Conservation (phyloP, 2,888 invertebrate species). For the Baccha elongata region DNA sequence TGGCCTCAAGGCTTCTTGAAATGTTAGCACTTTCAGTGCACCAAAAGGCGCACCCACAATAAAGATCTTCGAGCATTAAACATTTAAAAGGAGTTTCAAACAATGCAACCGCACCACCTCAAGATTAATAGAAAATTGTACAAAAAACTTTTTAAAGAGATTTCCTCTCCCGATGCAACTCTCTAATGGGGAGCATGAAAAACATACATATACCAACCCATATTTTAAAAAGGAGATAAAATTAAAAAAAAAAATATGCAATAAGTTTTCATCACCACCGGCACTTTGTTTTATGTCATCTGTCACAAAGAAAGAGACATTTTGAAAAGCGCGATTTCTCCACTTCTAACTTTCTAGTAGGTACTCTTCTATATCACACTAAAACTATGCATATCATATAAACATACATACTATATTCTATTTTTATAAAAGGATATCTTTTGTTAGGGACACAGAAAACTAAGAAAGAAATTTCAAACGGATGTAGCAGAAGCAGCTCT, state of each 20-base stretch:
- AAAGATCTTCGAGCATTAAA: slow-evolving; percentile 28
- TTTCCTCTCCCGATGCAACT: slow-evolving; percentile 7
- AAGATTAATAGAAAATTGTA: background rate
- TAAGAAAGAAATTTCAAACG: slow-evolving; percentile 24
- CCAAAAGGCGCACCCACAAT: slow-evolving; percentile 29
- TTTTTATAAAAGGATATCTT: slow-evolving; percentile 14
- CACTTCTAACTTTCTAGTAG: background rate
- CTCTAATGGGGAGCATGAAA: slow-evolving; percentile 2
- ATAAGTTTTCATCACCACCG: slow-evolving; percentile 29
- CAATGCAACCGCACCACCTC: slow-evolving; percentile 19
- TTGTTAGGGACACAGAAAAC: slow-evolving; percentile 26
- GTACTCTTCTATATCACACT: slow-evolving; percentile 31
- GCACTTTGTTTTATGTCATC: slow-evolving; percentile 51
- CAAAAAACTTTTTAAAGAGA: background rate
- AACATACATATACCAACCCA: background rate
- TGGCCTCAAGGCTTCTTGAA: slow-evolving; percentile 9
- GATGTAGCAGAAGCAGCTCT: slow-evolving; percentile 38
- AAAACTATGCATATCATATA: background rate
- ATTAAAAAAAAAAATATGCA: background rate
- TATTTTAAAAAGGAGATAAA: background rate
- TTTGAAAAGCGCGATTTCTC: slow-evolving; percentile 40
- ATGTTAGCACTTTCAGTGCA: slow-evolving; percentile 12
- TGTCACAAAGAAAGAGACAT: slow-evolving; percentile 29
- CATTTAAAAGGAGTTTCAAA: slow-evolving; percentile 19
- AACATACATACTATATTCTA: background rate